phyloP scores from a whole-genome alignment of 1,140 invertebrate species.

The Bemisia tabaci region DNA sequence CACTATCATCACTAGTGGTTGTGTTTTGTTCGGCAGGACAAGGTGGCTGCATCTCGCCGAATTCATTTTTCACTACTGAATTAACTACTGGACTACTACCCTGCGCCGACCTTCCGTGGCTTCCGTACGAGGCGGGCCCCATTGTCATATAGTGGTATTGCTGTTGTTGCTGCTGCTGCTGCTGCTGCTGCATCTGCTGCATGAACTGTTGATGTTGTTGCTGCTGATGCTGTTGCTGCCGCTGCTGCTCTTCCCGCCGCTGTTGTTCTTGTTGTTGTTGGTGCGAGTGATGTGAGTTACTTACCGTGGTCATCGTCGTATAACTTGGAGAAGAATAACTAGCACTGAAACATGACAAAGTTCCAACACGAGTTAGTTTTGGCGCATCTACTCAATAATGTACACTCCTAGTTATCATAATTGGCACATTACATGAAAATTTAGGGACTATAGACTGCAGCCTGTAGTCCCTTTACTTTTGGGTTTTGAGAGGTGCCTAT shows the following conservation, averaged over 20 bases:
- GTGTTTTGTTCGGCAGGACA: constrained; percentile 37
- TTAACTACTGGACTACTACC: constrained; percentile 38
- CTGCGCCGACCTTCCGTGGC: constrained; percentile 37
- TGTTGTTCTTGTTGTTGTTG: constrained; percentile 12
- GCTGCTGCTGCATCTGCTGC: constrained; percentile 19
- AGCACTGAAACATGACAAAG: neutral
- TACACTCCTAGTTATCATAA: no score
- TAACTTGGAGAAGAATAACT: neutral
- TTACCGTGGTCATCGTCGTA: neutral
- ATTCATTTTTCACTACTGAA: constrained; percentile 23
- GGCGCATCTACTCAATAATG: no score
- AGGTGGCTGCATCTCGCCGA: neutral
- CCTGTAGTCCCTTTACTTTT: no score
- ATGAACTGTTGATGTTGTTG: constrained; percentile 39
- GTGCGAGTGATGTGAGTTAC: constrained; percentile 4
- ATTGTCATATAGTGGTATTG: constrained; percentile 16
- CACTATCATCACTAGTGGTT: constrained; percentile 72
- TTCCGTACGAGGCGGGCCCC: constrained; percentile 20
- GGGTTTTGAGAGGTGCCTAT: no score
- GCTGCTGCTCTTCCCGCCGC: constrained; percentile 9
- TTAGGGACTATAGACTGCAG: no score
- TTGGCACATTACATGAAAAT: no score
- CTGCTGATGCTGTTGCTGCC: constrained; percentile 27
- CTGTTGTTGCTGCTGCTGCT: constrained; percentile 23
- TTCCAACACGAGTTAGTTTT: no score